Conservation (phyloP, 2,113 vertebrate genomes). For the Pelecanus crispus region DNA sequence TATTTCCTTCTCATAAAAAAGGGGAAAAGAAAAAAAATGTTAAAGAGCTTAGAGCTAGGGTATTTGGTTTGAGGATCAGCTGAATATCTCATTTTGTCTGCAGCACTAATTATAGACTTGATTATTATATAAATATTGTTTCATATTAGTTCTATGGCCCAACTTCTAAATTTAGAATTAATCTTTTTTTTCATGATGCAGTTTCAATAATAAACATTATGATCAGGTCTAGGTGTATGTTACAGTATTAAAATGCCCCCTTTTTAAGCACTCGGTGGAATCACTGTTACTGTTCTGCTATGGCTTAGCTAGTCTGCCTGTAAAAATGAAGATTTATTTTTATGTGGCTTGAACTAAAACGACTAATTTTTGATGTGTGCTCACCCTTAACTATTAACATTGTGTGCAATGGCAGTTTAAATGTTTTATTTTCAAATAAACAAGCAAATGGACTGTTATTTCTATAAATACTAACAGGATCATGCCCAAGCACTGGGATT, state of each 20-base stretch:
- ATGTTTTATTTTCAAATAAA: constrained; percentile 57
- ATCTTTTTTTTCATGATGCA: neutral
- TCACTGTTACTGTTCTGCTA: neutral
- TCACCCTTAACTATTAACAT: constrained; percentile 39
- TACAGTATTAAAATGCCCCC: constrained; percentile 36
- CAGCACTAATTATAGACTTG: neutral
- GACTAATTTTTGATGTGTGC: constrained; percentile 39
- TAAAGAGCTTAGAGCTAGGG: neutral
- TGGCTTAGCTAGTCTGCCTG: neutral
- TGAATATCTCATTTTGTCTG: constrained; percentile 29
- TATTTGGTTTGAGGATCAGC: neutral
- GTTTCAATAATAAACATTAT: constrained; percentile 47
- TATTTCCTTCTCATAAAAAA: neutral
- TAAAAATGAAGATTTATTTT: constrained; percentile 17
- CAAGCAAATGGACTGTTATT: constrained; percentile 32
- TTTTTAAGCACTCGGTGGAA: neutral
- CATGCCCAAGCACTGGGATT: constrained; percentile 24
- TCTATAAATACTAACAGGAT: constrained; percentile 45
- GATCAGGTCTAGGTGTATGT: constrained; percentile 1
- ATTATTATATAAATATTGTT: constrained; percentile 34
- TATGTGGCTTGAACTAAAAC: constrained; percentile 25
- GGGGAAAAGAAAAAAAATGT: neutral
- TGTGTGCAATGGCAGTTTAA: constrained; percentile 2
- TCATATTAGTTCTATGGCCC: neutral
- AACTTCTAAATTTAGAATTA: constrained; percentile 34